phyloP scores from a whole-genome alignment of 2,888 invertebrate species.

The Netelia melanura region DNA sequence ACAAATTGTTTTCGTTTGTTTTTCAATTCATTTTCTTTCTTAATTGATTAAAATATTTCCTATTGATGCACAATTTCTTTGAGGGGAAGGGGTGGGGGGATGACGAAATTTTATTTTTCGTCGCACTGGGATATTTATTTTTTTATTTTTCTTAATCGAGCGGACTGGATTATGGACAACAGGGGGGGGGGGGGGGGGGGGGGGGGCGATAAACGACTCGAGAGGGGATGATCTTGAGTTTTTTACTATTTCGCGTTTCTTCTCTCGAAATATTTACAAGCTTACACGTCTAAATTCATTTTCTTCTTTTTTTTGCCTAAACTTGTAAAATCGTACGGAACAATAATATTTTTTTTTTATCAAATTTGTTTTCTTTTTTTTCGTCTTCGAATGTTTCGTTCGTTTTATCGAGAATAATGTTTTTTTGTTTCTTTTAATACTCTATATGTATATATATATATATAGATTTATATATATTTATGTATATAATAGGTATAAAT shows the following conservation, averaged over 20 bases:
- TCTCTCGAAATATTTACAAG: conserved; percentile 50
- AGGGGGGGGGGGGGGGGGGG: neutral
- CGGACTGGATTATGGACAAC: too few species aligned
- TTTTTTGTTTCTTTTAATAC: conserved; percentile 17
- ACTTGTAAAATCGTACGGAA: conserved; percentile 60
- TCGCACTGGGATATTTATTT: too few species aligned
- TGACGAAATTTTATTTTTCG: too few species aligned
- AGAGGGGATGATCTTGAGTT: neutral
- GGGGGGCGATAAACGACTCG: neutral
- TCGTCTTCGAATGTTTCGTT: conserved; percentile 24
- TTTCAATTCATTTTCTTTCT: neutral
- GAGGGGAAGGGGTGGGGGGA: too few species aligned
- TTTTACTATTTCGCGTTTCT: conserved; percentile 42
- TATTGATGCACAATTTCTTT: too few species aligned
- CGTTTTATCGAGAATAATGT: neutral
- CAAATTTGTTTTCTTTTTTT: neutral
- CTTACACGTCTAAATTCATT: conserved; percentile 41
- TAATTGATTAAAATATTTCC: too few species aligned
- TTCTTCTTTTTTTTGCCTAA: conserved; percentile 37
- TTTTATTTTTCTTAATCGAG: too few species aligned
- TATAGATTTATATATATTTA: conserved; percentile 55
- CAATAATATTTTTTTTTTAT: conserved; percentile 46
- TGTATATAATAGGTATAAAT: conserved; percentile 69
- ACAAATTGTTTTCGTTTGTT: conserved; percentile 10
- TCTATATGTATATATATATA: conserved; percentile 43